phyloP scores from a whole-genome alignment of 2,113 vertebrate genomes.

The Hippotragus niger region DNA sequence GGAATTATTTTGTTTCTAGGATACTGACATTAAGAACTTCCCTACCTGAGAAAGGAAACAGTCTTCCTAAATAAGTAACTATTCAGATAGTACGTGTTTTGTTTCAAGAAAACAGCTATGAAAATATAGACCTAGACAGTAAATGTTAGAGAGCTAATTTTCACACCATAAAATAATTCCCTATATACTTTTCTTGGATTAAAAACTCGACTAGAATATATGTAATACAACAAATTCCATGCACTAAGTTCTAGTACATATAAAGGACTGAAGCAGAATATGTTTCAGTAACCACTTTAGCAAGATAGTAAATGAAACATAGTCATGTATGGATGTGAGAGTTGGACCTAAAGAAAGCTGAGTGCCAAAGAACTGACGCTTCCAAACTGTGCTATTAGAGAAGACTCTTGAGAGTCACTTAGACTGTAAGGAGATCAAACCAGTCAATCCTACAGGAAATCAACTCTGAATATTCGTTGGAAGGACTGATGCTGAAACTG shows the following conservation, averaged over 20 bases:
- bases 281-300: background rate
- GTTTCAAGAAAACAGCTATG: conserved; percentile 17
- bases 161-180: background rate
- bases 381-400: background rate
- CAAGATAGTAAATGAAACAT: background rate
- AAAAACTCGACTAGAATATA: background rate
- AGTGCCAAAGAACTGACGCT: background rate
- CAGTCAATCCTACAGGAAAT: background rate
- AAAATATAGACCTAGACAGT: background rate
- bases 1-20: background rate
- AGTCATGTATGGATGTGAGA: background rate
- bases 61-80: background rate
- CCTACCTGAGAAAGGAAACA: background rate
- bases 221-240: background rate
- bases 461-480: background rate
- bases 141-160: background rate
- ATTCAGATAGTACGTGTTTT: background rate
- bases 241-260: background rate
- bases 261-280: background rate
- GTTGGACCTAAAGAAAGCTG: background rate
- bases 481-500: background rate
- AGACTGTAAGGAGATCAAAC: background rate
- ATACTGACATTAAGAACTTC: background rate
- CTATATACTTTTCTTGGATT: background rate
- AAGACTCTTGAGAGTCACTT: background rate